Evolutionary conservation across 2,797 vertebrate species (phyloP).

Genomic region (Cygnus olor): DNA sequence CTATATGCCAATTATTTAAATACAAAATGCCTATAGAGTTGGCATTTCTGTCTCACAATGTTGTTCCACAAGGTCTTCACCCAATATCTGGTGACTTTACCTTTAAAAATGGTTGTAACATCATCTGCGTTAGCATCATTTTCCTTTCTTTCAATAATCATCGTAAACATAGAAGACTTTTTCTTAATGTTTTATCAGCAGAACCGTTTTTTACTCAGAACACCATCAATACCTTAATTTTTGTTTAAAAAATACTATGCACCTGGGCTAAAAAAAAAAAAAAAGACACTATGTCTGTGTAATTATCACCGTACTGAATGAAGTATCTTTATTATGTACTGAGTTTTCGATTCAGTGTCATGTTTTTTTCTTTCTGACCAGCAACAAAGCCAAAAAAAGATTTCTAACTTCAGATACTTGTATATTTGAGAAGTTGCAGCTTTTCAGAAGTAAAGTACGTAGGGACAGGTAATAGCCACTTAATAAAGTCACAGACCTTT

Average conservation of each 20-base stretch:
- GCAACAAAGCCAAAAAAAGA: not conserved
- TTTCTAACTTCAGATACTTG: not conserved
- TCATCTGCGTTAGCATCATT: not conserved
- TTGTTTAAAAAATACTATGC: not conserved
- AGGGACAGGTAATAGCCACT: not conserved
- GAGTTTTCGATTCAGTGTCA: not conserved
- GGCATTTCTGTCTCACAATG: conserved; percentile 36
- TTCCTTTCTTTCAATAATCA: not conserved
- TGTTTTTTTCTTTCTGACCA: not conserved
- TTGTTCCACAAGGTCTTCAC: not conserved
- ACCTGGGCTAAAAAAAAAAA: not conserved
- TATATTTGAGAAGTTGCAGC: not conserved
- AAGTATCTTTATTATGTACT: not conserved
- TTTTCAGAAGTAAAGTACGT: not conserved
- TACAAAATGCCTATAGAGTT: conserved; percentile 47
- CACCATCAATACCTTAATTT: not conserved
- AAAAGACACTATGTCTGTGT: not conserved
- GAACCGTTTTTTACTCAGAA: not conserved
- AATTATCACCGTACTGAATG: not conserved
- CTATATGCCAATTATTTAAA: conserved; percentile 29
- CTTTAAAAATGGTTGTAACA: not conserved
- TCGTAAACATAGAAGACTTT: not conserved
- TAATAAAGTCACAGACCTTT: not conserved
- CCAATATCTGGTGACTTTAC: not conserved
- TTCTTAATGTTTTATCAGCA: not conserved